These are phyloP conservation scores for Rotaria sp. DNA, from an alignment of 2,888 invertebrate species.

Conservation along the genomic window DNA sequence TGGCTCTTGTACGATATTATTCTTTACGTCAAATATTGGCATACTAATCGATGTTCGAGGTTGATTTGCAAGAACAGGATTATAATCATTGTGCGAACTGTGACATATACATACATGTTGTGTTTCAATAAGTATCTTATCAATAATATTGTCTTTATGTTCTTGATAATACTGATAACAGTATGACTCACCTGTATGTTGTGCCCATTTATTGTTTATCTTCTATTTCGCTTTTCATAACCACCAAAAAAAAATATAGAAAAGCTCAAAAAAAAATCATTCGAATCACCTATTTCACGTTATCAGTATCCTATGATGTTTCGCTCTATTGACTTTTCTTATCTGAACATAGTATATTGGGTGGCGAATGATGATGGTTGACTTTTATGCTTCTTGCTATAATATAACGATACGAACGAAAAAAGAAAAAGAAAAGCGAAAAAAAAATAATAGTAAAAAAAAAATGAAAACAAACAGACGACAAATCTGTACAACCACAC, in stretches of 20 bases:
- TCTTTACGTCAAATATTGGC: neutral
- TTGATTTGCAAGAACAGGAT: neutral
- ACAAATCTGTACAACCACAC: neutral
- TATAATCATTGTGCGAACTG: neutral
- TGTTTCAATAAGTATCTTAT: neutral
- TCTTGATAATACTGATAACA: neutral
- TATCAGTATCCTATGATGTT: neutral
- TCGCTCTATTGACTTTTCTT: neutral
- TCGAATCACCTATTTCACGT: too few species aligned
- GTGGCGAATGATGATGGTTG: neutral
- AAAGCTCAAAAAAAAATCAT: too few species aligned
- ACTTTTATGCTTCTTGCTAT: neutral
- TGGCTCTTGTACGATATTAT: neutral
- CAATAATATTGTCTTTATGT: too few species aligned
- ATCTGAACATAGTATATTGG: neutral
- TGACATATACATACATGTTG: neutral
- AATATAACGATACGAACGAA: slow-evolving; percentile 11
- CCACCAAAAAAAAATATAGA: neutral
- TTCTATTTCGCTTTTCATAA: neutral
- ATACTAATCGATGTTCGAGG: neutral
- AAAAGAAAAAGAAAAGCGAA: neutral
- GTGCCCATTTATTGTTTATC: neutral
- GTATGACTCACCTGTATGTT: neutral
- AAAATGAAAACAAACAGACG: neutral
- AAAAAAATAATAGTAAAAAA: neutral